Conservation (phyloP, 2,113 vertebrate species). For the Peromyscus leucopus region DNA sequence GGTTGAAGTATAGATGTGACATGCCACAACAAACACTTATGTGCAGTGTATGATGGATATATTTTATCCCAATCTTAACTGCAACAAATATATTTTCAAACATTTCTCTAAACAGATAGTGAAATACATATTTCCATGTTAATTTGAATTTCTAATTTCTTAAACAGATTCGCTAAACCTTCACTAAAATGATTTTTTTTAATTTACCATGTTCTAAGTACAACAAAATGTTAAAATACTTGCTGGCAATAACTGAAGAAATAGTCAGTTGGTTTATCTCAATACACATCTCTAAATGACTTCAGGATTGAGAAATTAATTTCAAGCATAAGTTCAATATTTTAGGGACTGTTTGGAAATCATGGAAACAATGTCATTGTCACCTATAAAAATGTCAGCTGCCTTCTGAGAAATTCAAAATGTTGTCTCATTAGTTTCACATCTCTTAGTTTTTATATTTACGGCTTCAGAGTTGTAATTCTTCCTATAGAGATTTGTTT, state of each 20-base stretch:
- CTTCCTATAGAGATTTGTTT: slow-evolving; percentile 18
- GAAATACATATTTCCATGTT: background rate
- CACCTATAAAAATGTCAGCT: slow-evolving; percentile 58
- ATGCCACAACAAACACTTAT: background rate
- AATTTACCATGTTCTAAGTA: slow-evolving; percentile 11
- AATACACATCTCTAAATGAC: slow-evolving; percentile 45
- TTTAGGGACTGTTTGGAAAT: slow-evolving; percentile 6
- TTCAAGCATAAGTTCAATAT: slow-evolving; percentile 31
- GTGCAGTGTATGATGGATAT: background rate
- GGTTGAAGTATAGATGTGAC: background rate
- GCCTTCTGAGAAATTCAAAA: slow-evolving; percentile 38
- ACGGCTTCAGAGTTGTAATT: background rate
- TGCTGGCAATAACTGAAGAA: background rate
- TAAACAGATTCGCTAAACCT: background rate
- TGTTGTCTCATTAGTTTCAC: background rate
- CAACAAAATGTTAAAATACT: background rate
- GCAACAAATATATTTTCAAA: background rate
- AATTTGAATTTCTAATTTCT: slow-evolving; percentile 17
- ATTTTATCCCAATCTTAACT: background rate
- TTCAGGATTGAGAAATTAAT: slow-evolving; percentile 37
- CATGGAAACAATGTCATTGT: background rate
- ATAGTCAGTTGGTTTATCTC: slow-evolving; percentile 51
- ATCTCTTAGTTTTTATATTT: slow-evolving; percentile 41
- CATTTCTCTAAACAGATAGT: background rate
- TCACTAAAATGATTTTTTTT: background rate